Conservation (phyloP, 1,140 invertebrate species). For the Aphelinus certus region DNA sequence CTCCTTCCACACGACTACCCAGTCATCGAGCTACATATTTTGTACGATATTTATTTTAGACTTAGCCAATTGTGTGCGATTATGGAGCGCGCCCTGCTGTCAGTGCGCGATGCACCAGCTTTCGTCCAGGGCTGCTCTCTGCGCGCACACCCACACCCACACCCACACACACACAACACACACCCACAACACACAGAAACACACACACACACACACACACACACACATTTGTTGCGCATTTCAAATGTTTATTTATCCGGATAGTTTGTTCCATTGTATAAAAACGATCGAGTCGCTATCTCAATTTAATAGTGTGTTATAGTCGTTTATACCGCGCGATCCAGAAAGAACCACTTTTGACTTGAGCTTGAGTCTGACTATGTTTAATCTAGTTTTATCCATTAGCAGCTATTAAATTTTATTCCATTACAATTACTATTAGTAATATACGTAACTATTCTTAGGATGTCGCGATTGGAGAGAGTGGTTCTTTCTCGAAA, state of each 20-base stretch:
- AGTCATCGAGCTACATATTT: too few species aligned
- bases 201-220: too few species aligned
- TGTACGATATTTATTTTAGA: conserved; percentile 39
- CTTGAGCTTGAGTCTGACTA: conserved; percentile 23
- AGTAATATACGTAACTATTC: conserved; percentile 22
- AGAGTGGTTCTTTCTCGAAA: not conserved
- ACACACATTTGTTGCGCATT: conserved; percentile 16
- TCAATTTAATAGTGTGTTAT: too few species aligned
- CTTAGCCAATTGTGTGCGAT: not conserved
- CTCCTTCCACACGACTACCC: too few species aligned
- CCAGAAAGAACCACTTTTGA: conserved; percentile 21
- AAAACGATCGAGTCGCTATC: too few species aligned
- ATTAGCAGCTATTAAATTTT: not conserved
- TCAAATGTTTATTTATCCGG: conserved; percentile 20
- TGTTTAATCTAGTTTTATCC: conserved; percentile 16
- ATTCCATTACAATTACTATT: not conserved
- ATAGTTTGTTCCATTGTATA: conserved; percentile 14
- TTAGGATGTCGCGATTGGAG: conserved; percentile 5
- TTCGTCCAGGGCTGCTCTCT: not conserved
- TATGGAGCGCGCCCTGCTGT: too few species aligned
- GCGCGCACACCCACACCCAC: not conserved
- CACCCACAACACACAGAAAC: too few species aligned
- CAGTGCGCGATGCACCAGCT: too few species aligned
- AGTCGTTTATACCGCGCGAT: too few species aligned
- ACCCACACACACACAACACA: too few species aligned